Evolutionary conservation across 2,888 invertebrate species (phyloP), one percentile per base, ranked within the genome.

Genomic region (Camponotus fellah): DNA sequence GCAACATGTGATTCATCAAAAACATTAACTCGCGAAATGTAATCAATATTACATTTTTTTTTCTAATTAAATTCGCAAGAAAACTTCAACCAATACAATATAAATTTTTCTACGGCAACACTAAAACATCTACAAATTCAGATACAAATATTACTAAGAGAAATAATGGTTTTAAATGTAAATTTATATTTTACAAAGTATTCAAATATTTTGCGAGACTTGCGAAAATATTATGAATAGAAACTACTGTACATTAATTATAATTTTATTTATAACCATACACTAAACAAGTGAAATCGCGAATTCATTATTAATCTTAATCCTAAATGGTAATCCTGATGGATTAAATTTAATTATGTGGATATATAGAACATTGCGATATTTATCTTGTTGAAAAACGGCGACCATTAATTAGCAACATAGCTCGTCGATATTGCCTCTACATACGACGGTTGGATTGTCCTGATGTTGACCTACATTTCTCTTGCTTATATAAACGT

Each of bases 351-450:
- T n/a, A 75, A n/a, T 32, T 2, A 75, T 32, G 43, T 14, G 3
- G 14, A 17, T 3, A 6, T 26, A 43, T 43, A 74, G 40, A 72
- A n/a, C 40, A 75, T 34, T n/a, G n/a, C 46, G 46, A 75, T 75
- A 14, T 6, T 9, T 9, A 46, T 64, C 17, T 75, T 34, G 46
- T 75, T 64, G 34, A 64, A 64, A 46, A 64, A 46, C 9, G 21
- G 10, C 14, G 21, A 34, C n/a, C n/a, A 40, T 75, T 75, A 75
- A 62, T 74, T 74, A 75, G 43, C 46, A 75, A 64, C 17, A 62
- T n/a, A 17, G 34, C 43, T 60, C 58, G 40, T 75, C n/a, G 62
- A 21, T 10, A 75, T 64, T 34, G 64, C 43, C 5, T 26, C 26
- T 75, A 49, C 12, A 40, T 37, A 37, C 12, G 26, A 12, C n/a